Conservation (phyloP, 2,888 invertebrate genomes). For the Aelia acuminata region DNA sequence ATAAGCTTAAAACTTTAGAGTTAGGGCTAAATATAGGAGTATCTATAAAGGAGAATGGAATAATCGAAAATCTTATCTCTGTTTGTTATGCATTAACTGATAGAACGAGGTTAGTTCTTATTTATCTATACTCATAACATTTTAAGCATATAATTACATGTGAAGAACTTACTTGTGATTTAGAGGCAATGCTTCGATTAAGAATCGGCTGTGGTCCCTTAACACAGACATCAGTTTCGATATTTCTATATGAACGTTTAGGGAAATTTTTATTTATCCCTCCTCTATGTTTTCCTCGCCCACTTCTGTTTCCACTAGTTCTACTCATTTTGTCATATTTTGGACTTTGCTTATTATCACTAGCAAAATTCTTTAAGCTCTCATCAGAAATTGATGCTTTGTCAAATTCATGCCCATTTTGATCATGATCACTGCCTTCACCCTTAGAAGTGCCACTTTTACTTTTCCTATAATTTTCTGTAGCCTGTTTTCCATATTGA, state of each 20-base stretch:
- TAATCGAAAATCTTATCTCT: no score
- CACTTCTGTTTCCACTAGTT: background rate
- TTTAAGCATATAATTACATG: background rate
- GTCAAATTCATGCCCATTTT: background rate
- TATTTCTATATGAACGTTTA: background rate
- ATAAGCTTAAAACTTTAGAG: no score
- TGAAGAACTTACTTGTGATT: background rate
- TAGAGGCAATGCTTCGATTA: background rate
- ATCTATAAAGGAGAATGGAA: no score
- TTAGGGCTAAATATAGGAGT: no score
- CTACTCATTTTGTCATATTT: background rate
- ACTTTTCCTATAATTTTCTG: background rate
- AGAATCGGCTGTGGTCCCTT: background rate
- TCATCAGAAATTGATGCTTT: background rate
- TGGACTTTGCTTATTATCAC: background rate
- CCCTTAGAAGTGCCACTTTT: background rate
- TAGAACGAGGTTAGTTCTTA: no score
- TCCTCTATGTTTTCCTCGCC: background rate
- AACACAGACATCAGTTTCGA: conserved; percentile 6
- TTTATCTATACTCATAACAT: no score
- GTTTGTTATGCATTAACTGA: no score
- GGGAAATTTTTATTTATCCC: background rate
- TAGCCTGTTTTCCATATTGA: background rate
- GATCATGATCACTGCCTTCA: background rate
- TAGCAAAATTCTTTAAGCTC: background rate